These are phyloP conservation scores for Stichodactyla helianthus DNA, from an alignment of 64 coral and sea anemone genomes.

Conservation along the genomic window DNA sequence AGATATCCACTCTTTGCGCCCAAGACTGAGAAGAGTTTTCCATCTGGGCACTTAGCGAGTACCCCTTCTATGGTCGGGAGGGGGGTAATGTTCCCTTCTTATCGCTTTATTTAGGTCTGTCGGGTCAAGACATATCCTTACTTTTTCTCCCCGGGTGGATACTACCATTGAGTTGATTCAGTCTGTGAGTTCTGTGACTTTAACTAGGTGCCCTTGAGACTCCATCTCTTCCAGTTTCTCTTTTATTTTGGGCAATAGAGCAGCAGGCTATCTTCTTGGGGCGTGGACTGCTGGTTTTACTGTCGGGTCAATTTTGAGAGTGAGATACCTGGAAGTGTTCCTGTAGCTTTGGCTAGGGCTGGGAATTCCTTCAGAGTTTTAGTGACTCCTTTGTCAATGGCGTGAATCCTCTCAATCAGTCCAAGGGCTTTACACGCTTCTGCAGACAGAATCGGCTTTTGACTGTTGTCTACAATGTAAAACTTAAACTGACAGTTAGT, in stretches of 20 bases:
- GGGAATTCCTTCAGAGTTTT: not conserved
- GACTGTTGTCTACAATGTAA: constrained; percentile 5
- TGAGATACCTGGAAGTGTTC: not conserved
- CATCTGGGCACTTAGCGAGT: constrained; percentile 28
- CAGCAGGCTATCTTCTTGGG: constrained; percentile 27
- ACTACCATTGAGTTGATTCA: constrained; percentile 44
- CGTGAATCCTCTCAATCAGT: constrained; percentile 25
- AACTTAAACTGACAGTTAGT: constrained; percentile 6
- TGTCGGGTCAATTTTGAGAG: not conserved
- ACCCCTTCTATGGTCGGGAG: not conserved
- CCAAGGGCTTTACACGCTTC: constrained; percentile 41
- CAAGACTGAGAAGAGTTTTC: constrained; percentile 37
- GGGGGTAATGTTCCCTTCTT: constrained; percentile 15
- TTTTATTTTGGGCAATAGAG: constrained; percentile 21
- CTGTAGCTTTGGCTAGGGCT: not conserved
- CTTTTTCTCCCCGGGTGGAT: constrained; percentile 29
- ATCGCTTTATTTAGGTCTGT: constrained; percentile 36
- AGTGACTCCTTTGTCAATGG: not conserved
- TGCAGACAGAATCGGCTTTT: constrained; percentile 22
- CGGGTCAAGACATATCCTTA: constrained; percentile 54
- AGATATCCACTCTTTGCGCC: constrained; percentile 68
- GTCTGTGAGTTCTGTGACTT: constrained; percentile 24
- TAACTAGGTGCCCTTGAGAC: constrained; percentile 22
- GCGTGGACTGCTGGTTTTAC: constrained; percentile 30
- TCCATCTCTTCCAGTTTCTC: constrained; percentile 10